Base-by-base conservation (phyloP, 2,113 vertebrate species). In the Poeciliopsis turrubarensis region DNA sequence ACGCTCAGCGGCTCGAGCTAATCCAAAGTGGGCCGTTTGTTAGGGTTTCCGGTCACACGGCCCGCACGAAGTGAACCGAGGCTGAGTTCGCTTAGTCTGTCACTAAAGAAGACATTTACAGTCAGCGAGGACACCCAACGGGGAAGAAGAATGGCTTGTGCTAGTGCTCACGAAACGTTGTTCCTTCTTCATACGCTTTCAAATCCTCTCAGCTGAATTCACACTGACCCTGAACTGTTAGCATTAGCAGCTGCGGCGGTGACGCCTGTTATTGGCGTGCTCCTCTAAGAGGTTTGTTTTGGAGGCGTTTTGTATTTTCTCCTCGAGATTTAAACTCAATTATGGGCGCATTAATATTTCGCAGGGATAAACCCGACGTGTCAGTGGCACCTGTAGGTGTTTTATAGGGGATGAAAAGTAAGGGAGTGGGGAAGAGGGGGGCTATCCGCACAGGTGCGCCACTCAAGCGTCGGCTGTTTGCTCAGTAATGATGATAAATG, bases 401-500 rank as follows among this genome's bases (percentile, higher is more conserved):
- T 83, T 71, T 74, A 68, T 78, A 62, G 54, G 37, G 54, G 66
- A 77, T 25, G 47, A 78, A 77, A 65, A 31, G 60, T 71, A 80
- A 29, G 71, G 65, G 34, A 67, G 30, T 54, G 37, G 29, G 60
- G 39, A 34, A 26, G 41, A 29, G 19, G 32, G 70, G 17, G 34
- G 78, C 63, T 22, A 70, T 65, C 76, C 34, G 26, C n/a, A 37
- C 82, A 68, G 72, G 69, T 77, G 51, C 22, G 7, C 22, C 51
- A 44, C 72, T 79, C 44, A 41, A 62, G 41, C 77, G 1, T 65
- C 15, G 34, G 62, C 65, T 73, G 82, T 71, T 84, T 76, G 60
- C 47, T 80, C 78, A 67, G 73, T 87, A 83, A 83, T 72, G 80
- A 82, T 88, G 84, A 88, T 80, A 83, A 87, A 90, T 83, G 75